Evolutionary conservation across 2,888 invertebrate genomes (phyloP), one percentile per base, ranked within the genome.

Genomic region (Steinernema scapterisci): DNA sequence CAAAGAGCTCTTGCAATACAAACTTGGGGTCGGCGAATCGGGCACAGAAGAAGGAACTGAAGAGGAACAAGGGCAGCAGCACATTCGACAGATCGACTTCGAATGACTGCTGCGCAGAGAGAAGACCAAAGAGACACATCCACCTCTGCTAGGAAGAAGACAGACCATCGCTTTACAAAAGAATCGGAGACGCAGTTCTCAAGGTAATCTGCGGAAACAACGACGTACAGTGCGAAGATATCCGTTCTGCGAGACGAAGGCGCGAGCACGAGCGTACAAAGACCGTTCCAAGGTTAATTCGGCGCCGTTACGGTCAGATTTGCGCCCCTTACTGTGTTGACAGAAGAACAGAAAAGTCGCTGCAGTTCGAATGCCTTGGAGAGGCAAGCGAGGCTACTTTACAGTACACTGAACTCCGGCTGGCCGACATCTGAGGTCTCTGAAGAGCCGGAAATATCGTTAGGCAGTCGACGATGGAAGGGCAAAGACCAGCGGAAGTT

Each of bases 251-350:
- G 38, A 38, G 25, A 63, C 31, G 63, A 31, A 27, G 27, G 27
- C 21, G 63, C 27, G 63, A 63, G 25, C 63, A 31, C 63, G 63
- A 23, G 25, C 11, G 63, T 25, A 63, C 27, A 19, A 63, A 63
- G 63, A 63, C 63, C 63, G 63, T 63, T 63, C 63, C 63, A 63
- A 63, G 63, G 63, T 63, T 63, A 63, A 63, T 63, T 54, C 25
- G 63, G 63, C 63, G 63, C 63, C 63, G 63, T 63, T 63, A 63
- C 63, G 25, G 63, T 54, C 54, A 31, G 31, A 63, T 5, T 63
- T 31, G 25, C 63, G 3, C 31, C 31, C 19, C 63, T 38, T 38
- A 38, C 38, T 6, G 9, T 38, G 38, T 9, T 38, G 38, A n/a
- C n/a, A n/a, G n/a, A n/a, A n/a, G n/a, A n/a, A 54, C 5, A 23